Evolutionary conservation across 2,113 vertebrate genomes (phyloP).

Genomic region (Anser cygnoides): DNA sequence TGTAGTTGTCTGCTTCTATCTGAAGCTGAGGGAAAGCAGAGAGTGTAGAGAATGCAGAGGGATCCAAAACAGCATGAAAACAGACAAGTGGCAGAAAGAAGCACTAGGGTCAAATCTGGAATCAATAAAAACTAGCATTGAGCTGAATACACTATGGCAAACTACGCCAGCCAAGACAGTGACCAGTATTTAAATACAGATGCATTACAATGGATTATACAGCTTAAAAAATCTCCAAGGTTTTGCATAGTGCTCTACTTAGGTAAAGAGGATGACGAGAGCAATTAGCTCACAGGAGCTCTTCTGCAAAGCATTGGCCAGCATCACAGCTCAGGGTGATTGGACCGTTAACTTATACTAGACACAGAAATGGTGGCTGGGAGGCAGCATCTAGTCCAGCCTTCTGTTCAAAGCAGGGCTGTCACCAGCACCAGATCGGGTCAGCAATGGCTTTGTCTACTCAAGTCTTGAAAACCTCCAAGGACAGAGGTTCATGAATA

Average conservation of each 20-base stretch:
- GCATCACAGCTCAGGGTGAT: background rate
- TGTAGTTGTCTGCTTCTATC: background rate
- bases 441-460: background rate
- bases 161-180: background rate
- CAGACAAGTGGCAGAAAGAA: background rate
- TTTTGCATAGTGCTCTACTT: background rate
- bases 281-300: background rate
- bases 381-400: background rate
- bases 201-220: background rate
- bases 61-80: fast-evolving
- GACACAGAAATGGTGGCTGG: fast-evolving
- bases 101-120: background rate
- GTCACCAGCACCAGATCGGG: background rate
- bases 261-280: background rate
- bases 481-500: background rate
- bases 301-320: background rate
- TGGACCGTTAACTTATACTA: background rate
- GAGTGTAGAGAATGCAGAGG: background rate
- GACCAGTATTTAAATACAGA: background rate
- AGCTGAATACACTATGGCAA: background rate
- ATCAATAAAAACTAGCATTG: background rate
- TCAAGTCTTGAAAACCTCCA: background rate
- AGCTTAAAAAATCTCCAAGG: background rate
- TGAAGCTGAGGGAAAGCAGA: background rate
- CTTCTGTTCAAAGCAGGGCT: background rate